These are phyloP conservation scores for Micoletzkya japonica DNA, from an alignment of 2,888 invertebrate species.

Conservation along the genomic window DNA sequence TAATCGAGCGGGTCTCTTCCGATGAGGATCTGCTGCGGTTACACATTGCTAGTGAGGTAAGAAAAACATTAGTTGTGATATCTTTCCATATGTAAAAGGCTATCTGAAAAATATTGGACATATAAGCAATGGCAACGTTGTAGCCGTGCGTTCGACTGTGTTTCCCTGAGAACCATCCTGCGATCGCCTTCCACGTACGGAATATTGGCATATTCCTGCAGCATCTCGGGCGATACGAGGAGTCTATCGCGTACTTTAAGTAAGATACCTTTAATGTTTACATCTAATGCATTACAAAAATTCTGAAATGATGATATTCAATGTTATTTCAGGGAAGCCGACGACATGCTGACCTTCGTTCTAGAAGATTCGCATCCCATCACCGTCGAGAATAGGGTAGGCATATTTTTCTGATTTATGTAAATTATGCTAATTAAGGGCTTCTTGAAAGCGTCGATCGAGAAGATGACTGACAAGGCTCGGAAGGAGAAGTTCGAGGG, in stretches of 20 bases:
- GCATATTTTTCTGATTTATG: not conserved
- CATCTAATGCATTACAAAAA: not conserved
- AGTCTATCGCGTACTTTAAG: slow-evolving; percentile 19
- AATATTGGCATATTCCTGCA: slow-evolving; percentile 45
- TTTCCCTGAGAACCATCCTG: slow-evolving; percentile 58
- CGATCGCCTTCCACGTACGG: slow-evolving; percentile 54
- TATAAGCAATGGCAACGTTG: not conserved
- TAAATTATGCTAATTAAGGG: not conserved
- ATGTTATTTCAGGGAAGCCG: slow-evolving; percentile 29
- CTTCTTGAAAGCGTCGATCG: too few relatives aligned
- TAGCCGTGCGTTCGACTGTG: slow-evolving; percentile 49
- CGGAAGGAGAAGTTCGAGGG: not conserved
- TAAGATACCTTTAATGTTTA: not conserved
- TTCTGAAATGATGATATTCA: not conserved
- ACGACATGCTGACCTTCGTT: slow-evolving; percentile 29
- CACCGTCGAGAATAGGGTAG: slow-evolving; percentile 29
- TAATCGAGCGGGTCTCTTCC: slow-evolving; percentile 38
- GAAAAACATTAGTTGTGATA: not conserved
- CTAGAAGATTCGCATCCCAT: slow-evolving; percentile 35
- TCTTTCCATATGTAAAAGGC: not conserved
- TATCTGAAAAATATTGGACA: too few relatives aligned
- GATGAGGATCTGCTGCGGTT: slow-evolving; percentile 42
- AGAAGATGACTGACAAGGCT: not conserved
- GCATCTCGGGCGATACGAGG: slow-evolving; percentile 24
- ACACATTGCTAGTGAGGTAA: slow-evolving; percentile 45